phyloP scores from a whole-genome alignment of 2,888 invertebrate genomes.

The Dryococelus australis region DNA sequence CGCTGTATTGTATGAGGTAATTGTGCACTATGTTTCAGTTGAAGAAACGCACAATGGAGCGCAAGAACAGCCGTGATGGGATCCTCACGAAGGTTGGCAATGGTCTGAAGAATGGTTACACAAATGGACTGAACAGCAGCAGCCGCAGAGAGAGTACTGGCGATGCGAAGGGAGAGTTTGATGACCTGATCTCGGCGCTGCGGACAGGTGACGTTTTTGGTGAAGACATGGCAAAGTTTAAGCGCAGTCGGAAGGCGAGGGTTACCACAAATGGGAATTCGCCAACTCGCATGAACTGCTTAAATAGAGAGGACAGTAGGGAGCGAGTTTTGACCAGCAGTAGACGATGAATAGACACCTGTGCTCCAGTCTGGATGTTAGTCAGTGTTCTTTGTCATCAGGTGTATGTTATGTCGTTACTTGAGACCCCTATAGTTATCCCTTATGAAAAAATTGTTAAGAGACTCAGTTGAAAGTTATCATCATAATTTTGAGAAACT shows the following conservation, averaged over 20 bases:
- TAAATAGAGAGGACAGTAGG: conserved; percentile 72
- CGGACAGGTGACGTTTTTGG: conserved; percentile 95
- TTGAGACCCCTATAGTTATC: neutral
- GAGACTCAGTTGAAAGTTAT: neutral
- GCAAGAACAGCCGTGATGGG: conserved; percentile 81
- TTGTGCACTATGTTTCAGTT: conserved; percentile 59
- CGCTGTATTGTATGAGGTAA: neutral
- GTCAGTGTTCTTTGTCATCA: neutral
- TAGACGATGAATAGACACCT: neutral
- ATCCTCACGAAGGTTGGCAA: conserved; percentile 76
- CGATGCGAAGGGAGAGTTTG: conserved; percentile 88
- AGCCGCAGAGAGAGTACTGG: conserved; percentile 53
- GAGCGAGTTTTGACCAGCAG: conserved; percentile 59
- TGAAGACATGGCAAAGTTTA: conserved; percentile 94
- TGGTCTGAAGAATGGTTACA: conserved; percentile 65
- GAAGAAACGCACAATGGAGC: conserved; percentile 86
- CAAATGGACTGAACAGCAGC: conserved; percentile 59
- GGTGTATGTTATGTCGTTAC: neutral
- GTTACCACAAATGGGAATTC: conserved; percentile 63
- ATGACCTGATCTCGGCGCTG: conserved; percentile 93
- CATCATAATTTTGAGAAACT: neutral
- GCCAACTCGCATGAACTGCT: conserved; percentile 68
- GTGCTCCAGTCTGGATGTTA: neutral
- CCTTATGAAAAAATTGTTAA: neutral
- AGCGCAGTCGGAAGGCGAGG: conserved; percentile 74